Percentiles rank a stretch among this genome's conserved stretches.
Conservation (phyloP, 1,140 invertebrate genomes). For the Drosophila athabasca region DNA sequence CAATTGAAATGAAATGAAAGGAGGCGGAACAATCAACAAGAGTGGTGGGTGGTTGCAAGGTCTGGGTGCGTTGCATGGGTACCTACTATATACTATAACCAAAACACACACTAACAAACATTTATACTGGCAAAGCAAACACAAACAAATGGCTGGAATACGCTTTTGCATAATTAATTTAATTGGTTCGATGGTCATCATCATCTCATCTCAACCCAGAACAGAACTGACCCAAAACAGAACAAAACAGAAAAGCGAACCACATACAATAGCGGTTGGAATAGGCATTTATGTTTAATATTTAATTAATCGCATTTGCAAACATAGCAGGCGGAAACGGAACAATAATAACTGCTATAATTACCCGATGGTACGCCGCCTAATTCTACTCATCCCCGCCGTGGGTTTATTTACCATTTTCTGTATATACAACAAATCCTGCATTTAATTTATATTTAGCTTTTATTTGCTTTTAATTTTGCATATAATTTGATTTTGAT, state of each 20-base stretch:
- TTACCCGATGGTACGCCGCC: conserved; percentile 25
- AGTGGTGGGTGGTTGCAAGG: conserved; percentile 28
- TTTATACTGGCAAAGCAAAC: conserved; percentile 31
- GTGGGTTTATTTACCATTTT: conserved; percentile 47
- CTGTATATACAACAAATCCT: conserved; percentile 54
- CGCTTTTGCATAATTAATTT: conserved; percentile 67
- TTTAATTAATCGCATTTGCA: conserved; percentile 68
- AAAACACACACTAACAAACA: conserved; percentile 36
- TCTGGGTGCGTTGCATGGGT: conserved; percentile 36
- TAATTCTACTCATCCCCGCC: conserved; percentile 22
- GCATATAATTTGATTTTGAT: conserved; percentile 52
- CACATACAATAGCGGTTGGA: conserved; percentile 35
- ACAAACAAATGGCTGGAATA: conserved; percentile 27
- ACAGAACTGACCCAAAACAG: conserved; percentile 14
- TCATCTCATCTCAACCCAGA: neutral
- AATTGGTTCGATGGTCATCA: conserved; percentile 68
- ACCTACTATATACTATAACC: conserved; percentile 31
- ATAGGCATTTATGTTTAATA: conserved; percentile 61
- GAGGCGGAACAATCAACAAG: conserved; percentile 11
- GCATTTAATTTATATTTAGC: conserved; percentile 47
- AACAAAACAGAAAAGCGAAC: conserved; percentile 29
- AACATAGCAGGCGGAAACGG: conserved; percentile 9
- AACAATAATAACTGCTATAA: conserved; percentile 38
- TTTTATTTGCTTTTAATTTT: conserved; percentile 47
- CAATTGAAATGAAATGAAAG: conserved; percentile 38